Conservation (phyloP, 2,113 vertebrate species). For the Etheostoma spectabile region DNA sequence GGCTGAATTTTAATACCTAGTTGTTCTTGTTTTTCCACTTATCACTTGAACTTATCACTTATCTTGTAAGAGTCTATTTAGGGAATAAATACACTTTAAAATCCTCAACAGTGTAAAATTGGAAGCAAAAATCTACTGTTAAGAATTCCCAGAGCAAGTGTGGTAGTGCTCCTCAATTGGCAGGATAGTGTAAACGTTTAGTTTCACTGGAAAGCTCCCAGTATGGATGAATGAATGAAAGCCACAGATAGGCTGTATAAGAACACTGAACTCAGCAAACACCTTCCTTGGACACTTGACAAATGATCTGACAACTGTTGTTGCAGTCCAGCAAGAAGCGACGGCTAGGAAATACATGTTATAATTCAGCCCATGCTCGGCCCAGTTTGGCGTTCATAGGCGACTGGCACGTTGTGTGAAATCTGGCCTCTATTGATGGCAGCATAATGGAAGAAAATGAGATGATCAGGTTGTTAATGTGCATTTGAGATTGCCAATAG, state of each 20-base stretch:
- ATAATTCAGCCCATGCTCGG: not conserved
- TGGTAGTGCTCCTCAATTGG: not conserved
- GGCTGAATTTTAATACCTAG: too few species aligned
- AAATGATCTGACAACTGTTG: not conserved
- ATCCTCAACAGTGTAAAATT: not conserved
- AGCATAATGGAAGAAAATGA: not conserved
- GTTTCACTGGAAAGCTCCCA: not conserved
- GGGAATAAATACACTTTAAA: not conserved
- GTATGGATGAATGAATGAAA: slow-evolving; percentile 32
- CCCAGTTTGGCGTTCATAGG: not conserved
- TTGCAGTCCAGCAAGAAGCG: not conserved
- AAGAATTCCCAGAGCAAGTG: not conserved
- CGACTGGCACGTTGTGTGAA: not conserved
- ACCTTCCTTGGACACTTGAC: slow-evolving; percentile 1
- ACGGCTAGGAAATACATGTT: not conserved
- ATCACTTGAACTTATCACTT: too few species aligned
- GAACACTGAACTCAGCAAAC: slow-evolving; percentile 32
- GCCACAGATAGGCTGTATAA: slow-evolving; percentile 31
- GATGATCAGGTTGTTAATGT: not conserved
- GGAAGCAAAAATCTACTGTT: not conserved
- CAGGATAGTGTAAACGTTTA: not conserved
- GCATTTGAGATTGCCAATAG: not conserved
- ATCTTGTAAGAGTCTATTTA: not conserved
- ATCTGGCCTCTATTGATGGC: not conserved
- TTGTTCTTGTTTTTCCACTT: too few species aligned